Base-by-base conservation (phyloP, 2,113 vertebrate species). In the Scomber japonicus region DNA sequence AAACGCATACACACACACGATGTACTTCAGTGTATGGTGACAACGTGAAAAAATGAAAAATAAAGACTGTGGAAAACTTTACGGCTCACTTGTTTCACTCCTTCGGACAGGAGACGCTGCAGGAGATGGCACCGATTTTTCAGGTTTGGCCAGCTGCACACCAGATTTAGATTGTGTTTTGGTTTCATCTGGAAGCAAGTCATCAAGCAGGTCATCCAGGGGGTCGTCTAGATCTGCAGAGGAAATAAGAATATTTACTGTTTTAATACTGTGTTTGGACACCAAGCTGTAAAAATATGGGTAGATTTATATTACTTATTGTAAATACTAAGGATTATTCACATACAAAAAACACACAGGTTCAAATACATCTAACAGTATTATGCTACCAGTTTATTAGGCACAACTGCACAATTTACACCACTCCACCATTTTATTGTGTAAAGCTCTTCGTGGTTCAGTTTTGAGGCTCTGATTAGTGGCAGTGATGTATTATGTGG, bases 191-290 rank as follows among this genome's bases (percentile, higher is more conserved):
- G 73, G 86, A 53, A 94, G 92, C 54, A 96, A 90, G 5, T 95
- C 94, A 31, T 95, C 94, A 0, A 96, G 84, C 19, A 96, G 86
- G 49, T 95, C 95, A 12, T 68, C 93, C 65, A 96, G 50, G 0
- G 94, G 94, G 78, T 96, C 93, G 8, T 94, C 94, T 3, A 72
- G 1, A 81, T 95, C 95, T 97, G 78, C 48, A 74, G 54, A 10
- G 13, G 1, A 51, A 72, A 80, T 21, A 0, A 61, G n/a, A 55
- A 31, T 48, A 13, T 61, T 56, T 27, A 63, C 40, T 54, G 3
- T 4, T 60, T 67, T 49, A 45, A 61, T 40, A 57, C n/a, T 10
- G 60, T 6, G 50, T 44, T 14, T 17, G 3, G 17, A 46, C 16
- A 53, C 15, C 5, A 30, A 17, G 5, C 55, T 30, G 31, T 24